These are phyloP conservation scores for Melitaea cinxia DNA, from an alignment of 1,140 invertebrate genomes.

Conservation along the genomic window DNA sequence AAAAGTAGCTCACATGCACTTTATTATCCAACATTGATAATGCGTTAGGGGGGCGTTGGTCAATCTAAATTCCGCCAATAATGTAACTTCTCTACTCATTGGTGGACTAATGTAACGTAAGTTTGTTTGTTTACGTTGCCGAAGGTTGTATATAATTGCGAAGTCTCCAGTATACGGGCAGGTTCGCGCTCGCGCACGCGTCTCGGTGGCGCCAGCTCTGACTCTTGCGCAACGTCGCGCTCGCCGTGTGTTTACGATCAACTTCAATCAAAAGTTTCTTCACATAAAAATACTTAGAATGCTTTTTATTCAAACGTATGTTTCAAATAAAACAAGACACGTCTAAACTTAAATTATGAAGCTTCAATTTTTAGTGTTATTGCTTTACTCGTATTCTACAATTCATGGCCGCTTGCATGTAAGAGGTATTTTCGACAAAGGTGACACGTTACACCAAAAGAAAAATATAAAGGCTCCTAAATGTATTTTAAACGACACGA, in stretches of 20 bases:
- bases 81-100: slow-evolving; percentile 34
- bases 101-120: slow-evolving; percentile 64
- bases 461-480: slow-evolving; percentile 70
- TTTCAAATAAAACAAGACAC: slow-evolving; percentile 26
- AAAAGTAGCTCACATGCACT: slow-evolving; percentile 1
- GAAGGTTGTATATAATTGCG: slow-evolving; percentile 79
- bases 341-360: slow-evolving; percentile 61
- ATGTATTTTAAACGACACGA: slow-evolving; percentile 77
- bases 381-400: slow-evolving; percentile 58
- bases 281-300: slow-evolving; percentile 56
- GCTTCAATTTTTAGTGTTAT: slow-evolving; percentile 65
- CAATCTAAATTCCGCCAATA: slow-evolving; percentile 28
- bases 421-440: slow-evolving; percentile 60
- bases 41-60: slow-evolving; percentile 22
- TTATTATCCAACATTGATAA: slow-evolving; percentile 10
- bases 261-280: slow-evolving; percentile 58
- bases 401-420: slow-evolving; percentile 58
- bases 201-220: slow-evolving; percentile 72
- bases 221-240: slow-evolving; percentile 66
- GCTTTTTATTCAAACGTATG: slow-evolving; percentile 42
- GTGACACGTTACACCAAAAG: slow-evolving; percentile 61
- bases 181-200: slow-evolving; percentile 76
- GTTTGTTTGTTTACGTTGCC: slow-evolving; percentile 74
- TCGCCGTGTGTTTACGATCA: slow-evolving; percentile 59
- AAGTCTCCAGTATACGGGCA: slow-evolving; percentile 74